Conservation (phyloP, 1,140 invertebrate species). For the Dermatophagoides farinae region DNA sequence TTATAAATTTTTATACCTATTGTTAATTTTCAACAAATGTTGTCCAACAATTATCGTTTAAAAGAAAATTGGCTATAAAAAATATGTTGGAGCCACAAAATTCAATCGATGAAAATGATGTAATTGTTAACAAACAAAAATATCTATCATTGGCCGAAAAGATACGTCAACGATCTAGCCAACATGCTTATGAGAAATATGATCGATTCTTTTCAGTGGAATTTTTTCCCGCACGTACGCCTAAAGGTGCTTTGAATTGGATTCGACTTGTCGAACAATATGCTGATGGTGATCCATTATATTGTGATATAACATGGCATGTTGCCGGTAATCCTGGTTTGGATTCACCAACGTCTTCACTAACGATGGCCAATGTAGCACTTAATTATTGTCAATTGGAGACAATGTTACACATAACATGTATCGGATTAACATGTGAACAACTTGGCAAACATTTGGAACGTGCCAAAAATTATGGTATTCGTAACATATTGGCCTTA, state of each 20-base stretch:
- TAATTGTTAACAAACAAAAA: neutral
- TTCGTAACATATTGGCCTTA: constrained; percentile 37
- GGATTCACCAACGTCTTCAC: constrained; percentile 36
- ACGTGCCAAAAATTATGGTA: constrained; percentile 34
- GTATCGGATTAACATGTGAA: constrained; percentile 28
- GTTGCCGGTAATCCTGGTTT: constrained; percentile 34
- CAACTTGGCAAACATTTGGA: constrained; percentile 31
- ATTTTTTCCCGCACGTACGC: constrained; percentile 40
- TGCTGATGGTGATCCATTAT: constrained; percentile 33
- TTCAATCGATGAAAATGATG: neutral
- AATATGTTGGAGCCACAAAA: too few species aligned
- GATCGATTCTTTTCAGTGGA: constrained; percentile 37
- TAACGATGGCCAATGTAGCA: constrained; percentile 36
- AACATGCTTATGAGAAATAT: neutral
- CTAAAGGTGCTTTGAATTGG: constrained; percentile 31
- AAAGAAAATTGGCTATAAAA: too few species aligned
- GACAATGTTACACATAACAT: constrained; percentile 42
- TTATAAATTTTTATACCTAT: too few species aligned
- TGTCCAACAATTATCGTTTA: too few species aligned
- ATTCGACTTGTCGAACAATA: constrained; percentile 32
- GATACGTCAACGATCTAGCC: neutral
- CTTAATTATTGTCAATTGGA: constrained; percentile 39
- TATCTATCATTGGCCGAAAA: neutral
- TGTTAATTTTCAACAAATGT: too few species aligned
- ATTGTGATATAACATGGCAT: constrained; percentile 45